Evolutionary conservation across 1,140 invertebrate genomes (phyloP), one percentile per base, ranked within the genome.

Genomic region (Spodoptera litura): DNA sequence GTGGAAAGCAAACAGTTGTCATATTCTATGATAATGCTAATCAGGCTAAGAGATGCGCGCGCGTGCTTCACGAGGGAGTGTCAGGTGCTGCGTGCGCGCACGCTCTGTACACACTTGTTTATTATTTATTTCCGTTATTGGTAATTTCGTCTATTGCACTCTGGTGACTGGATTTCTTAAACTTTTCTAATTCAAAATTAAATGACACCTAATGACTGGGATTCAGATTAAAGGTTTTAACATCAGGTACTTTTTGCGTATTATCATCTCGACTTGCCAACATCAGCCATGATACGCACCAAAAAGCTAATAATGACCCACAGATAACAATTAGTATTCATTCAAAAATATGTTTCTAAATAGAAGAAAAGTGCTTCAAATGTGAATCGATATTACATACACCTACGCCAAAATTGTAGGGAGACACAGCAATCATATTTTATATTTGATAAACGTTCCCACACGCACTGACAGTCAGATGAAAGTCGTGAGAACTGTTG

Each of bases 41-140:
- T 71, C 68, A 71, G 68, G 52, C 52, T 56, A 11, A 71, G 68
- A 71, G 68, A 71, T 71, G 68, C 68, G 68, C 68, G 68, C 68
- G 68, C 68, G 68, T 71, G 53, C 68, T 71, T 71, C 68, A 25
- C 68, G 68, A 15, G 68, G 68, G 52, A 71, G 68, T 71, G 68
- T 71, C 68, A 71, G 68, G 68, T 71, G 68, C 52, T 56, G 68
- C 53, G 66, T 25, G 31, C 68, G 27, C 52, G 52, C 68, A 38
- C 68, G 13, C 52, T 13, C 68, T 13, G 13, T 38, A 55, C 13
- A 35, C 31, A 71, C 52, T 15, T 35, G 25, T 68, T 52, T 53
- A 51, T 68, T 68, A 71, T 56, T 71, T 71, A 56, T 27, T 71
- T 55, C 25, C 35, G 15, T 68, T 68, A 31, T 64, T 15, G 38